Conservation (phyloP, 2,888 invertebrate species). For the Fragum whitleyi region DNA sequence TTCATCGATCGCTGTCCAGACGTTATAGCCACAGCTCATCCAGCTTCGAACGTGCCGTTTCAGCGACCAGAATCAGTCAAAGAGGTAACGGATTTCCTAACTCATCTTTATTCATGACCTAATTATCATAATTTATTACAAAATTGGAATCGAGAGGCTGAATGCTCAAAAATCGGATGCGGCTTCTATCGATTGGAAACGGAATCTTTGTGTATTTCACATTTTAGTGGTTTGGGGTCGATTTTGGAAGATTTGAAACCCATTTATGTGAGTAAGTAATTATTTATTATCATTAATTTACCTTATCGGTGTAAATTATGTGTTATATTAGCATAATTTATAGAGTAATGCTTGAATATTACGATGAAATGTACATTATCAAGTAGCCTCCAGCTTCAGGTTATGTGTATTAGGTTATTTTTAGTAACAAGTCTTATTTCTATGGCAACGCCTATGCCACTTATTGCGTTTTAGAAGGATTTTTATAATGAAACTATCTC, state of each 20-base stretch:
- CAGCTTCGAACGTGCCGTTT: not conserved
- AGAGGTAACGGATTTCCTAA: constrained; percentile 21
- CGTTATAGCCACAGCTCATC: not conserved
- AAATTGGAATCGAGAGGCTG: constrained; percentile 21
- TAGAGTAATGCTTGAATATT: constrained; percentile 58
- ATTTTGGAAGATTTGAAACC: not conserved
- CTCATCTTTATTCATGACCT: constrained; percentile 66
- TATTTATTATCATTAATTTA: constrained; percentile 52
- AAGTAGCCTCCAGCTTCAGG: constrained; percentile 57
- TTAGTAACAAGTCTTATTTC: constrained; percentile 43
- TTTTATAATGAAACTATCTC: not conserved
- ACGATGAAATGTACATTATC: constrained; percentile 66
- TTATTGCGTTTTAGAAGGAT: constrained; percentile 17
- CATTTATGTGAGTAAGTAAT: constrained; percentile 49
- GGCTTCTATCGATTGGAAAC: constrained; percentile 13
- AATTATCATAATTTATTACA: constrained; percentile 65
- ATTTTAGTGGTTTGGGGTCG: not conserved
- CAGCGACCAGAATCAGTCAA: not conserved
- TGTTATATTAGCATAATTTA: constrained; percentile 69
- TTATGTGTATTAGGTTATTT: constrained; percentile 44
- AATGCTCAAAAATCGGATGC: constrained; percentile 30
- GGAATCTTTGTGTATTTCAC: not conserved
- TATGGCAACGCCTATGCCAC: constrained; percentile 30
- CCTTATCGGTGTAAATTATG: constrained; percentile 54
- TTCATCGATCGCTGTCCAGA: not conserved